Evolutionary conservation across 2,888 invertebrate genomes (phyloP), one percentile per base, ranked within the genome.

Genomic region (Drosophila trichaetosa): DNA sequence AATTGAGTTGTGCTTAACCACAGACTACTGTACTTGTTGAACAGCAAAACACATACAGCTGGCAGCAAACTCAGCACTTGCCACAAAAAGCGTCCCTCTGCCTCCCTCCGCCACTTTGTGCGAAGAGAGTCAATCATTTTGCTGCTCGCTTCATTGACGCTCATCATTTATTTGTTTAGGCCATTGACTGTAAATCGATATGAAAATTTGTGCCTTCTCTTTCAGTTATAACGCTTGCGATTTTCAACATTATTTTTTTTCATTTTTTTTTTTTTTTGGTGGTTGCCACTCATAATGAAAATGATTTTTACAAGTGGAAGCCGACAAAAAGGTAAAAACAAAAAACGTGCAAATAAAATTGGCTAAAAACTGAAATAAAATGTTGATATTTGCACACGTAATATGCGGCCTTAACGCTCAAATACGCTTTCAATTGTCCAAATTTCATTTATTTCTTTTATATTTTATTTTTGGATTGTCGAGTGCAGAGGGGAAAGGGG

Each of bases 401-500:
- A 90, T 90, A 85, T 76, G 80, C 86, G 88, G 88, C 86, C 90
- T 89, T 87, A 90, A 89, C 89, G 87, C 91, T 87, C 90, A 90
- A 87, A 87, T 88, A 88, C 88, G 83, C 80, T 87, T 68, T 87
- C 91, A 90, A 87, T 87, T 90, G 91, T 82, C 88, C 90, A 85
- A 87, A 87, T 75, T 89, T 76, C 38, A 53, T 74, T 69, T 60
- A 48, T 59, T 57, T 59, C 6, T 24, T 48, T 52, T 60, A 49
- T 29, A 48, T 54, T 54, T 65, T 49, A 51, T 66, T 46, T 54
- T 69, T 46, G 56, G 34, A 18, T 34, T 8, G 1, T 16, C 2
- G 16, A 36, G 46, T 40, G n/a, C 29, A 29, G 24, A 38, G 10
- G 49, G 29, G 13, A 27, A 27, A 49, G 24, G 33, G 13, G 42